Base-by-base conservation (phyloP, 2,888 invertebrate species). In the Colostygia pectinataria region DNA sequence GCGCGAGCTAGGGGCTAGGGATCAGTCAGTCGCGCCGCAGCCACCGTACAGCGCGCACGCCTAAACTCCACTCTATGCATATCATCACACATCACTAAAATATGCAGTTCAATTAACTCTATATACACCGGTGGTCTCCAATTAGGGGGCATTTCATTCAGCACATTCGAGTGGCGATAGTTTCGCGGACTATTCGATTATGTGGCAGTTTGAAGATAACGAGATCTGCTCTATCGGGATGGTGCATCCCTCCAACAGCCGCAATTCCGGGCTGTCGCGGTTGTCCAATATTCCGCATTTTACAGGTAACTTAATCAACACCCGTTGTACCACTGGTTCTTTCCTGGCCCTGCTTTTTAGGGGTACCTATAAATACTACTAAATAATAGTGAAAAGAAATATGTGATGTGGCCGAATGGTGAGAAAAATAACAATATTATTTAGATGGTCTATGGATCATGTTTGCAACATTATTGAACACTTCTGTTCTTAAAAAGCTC, bases 221-320 rank as follows among this genome's bases (percentile, higher is more conserved):
- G 95, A 95, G 91, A 96, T 96, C 80, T 96, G 93, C 83, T 95
- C 96, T 69, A 96, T 96, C 80, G 96, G 95, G 79, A 96, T 96
- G 96, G 94, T 85, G 61, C 92, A 93, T 67, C 93, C 93, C 29
- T 92, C 93, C 36, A 91, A 92, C 78, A 93, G 92, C 78, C 89
- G 92, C 76, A 94, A 95, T 71, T 95, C 95, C 72, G 95, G 95
- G 91, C 91, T 88, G 18, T 88, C 87, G n/a, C 76, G 86, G 69
- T 68, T 88, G 61, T 87, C 88, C 10, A 84, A 85, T 55, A 77
- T 87, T 54, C 84, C 88, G 31, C 84, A 85, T 55, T 86, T 88
- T 59, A 84, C 88, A 88, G 88, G 88, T 88, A 78, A 53, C 61
- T 53, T 41, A 6, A 20, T 9, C 0, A 9, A n/a, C n/a, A 6